Evolutionary conservation across 2,888 invertebrate species (phyloP).

Genomic region (Zygothrica quintamaculata): DNA sequence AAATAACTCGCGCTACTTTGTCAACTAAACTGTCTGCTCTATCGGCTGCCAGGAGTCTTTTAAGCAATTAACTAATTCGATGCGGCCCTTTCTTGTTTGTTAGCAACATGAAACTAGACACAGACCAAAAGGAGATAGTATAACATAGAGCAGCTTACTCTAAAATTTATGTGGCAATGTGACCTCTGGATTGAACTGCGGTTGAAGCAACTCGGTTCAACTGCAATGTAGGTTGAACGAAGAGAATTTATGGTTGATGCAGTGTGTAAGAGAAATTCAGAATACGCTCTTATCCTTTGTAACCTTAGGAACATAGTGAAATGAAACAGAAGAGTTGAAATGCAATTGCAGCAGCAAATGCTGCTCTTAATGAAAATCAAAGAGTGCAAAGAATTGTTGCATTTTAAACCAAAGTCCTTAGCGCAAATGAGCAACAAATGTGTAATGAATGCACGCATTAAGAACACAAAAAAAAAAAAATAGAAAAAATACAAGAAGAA

Average conservation of each 20-base stretch:
- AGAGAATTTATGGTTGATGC: conserved; percentile 1
- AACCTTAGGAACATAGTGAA: conserved; percentile 45
- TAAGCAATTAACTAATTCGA: conserved; percentile 80
- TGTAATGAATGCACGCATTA: background rate
- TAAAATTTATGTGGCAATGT: conserved; percentile 75
- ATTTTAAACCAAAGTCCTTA: conserved; percentile 21
- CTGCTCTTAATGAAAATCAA: conserved; percentile 67
- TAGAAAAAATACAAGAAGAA: background rate
- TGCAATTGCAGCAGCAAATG: conserved; percentile 18
- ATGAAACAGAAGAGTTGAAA: conserved; percentile 31
- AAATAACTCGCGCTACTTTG: conserved; percentile 52
- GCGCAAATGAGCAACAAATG: conserved; percentile 34
- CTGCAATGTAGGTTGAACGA: conserved; percentile 16
- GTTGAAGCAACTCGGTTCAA: conserved; percentile 29
- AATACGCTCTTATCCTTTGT: background rate
- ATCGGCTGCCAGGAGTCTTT: conserved; percentile 56
- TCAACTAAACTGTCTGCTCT: conserved; percentile 51
- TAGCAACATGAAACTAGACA: conserved; percentile 28
- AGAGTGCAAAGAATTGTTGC: conserved; percentile 42
- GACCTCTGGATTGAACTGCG: conserved; percentile 43
- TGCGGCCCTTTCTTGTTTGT: conserved; percentile 51
- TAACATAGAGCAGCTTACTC: conserved; percentile 34
- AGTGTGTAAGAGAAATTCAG: background rate
- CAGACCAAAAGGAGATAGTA: conserved; percentile 23
- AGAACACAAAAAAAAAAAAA: conserved; percentile 6